Conservation (phyloP, 2,797 vertebrate genomes). For the Sebastes matsubarae region DNA sequence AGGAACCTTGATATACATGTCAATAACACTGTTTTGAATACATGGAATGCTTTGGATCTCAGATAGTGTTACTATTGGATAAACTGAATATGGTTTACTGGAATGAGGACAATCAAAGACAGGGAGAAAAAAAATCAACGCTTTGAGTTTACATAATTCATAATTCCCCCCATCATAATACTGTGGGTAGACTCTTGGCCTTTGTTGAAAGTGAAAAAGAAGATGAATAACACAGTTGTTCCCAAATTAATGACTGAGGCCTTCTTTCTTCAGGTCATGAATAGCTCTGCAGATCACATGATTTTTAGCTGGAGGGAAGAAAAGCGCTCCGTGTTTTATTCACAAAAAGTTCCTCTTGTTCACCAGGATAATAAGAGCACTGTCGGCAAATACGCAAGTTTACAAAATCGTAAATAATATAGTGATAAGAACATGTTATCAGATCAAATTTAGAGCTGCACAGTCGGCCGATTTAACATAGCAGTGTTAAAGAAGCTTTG, state of each 20-base stretch:
- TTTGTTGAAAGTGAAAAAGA: background rate
- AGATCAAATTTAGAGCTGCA: background rate
- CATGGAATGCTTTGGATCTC: background rate
- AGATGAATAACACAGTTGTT: constrained; percentile 53
- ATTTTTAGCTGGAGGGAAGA: constrained; percentile 4
- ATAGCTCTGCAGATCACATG: constrained; percentile 32
- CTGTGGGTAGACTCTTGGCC: background rate
- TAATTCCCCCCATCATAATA: background rate
- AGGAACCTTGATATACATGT: background rate
- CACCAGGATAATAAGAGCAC: background rate
- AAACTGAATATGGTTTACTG: background rate
- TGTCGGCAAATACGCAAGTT: background rate
- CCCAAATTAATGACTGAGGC: constrained; percentile 17
- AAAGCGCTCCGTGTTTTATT: constrained; percentile 8
- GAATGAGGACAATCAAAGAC: background rate
- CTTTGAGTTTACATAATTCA: background rate
- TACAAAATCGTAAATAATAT: background rate
- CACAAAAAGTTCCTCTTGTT: background rate
- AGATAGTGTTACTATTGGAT: background rate
- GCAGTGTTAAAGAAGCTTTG: constrained; percentile 21
- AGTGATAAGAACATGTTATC: background rate
- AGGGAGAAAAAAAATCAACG: background rate
- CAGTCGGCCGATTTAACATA: constrained; percentile 11
- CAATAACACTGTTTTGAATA: background rate
- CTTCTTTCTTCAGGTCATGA: constrained; percentile 18